A percentile compares a stretch with the other conserved stretches of the same genome.
phyloP scores from a whole-genome alignment of 2,888 invertebrate genomes.

The Andrena chrysosceles region DNA sequence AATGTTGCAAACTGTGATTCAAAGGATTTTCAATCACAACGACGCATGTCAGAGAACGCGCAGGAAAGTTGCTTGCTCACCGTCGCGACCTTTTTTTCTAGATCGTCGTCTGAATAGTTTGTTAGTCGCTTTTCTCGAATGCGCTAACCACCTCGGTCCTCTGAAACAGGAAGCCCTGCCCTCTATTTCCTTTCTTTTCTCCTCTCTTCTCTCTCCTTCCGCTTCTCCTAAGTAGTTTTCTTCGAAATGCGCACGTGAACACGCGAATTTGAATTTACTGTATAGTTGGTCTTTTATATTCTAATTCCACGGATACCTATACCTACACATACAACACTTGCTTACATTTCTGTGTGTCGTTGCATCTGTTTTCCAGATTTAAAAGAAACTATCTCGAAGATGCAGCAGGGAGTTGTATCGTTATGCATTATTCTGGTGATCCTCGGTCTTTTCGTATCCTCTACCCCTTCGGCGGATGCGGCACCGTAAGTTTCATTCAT shows the following conservation, averaged over 20 bases:
- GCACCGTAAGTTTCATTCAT: constrained; percentile 67
- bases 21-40: neutral
- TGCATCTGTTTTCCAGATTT: constrained; percentile 22
- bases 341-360: neutral
- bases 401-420: constrained; percentile 77
- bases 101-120: constrained; percentile 69
- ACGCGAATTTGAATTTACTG: too few species aligned
- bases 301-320: too few species aligned
- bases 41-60: neutral
- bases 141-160: neutral
- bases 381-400: constrained; percentile 43
- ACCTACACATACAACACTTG: neutral
- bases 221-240: neutral
- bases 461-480: constrained; percentile 70
- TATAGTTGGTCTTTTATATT: too few species aligned
- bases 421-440: constrained; percentile 73
- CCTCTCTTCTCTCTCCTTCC: neutral
- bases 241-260: neutral
- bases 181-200: constrained; percentile 10
- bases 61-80: constrained; percentile 16
- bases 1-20: neutral
- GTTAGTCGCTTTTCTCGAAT: constrained; percentile 60
- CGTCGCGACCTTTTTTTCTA: constrained; percentile 14
- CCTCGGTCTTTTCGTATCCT: constrained; percentile 67
- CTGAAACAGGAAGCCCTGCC: neutral